Conservation (phyloP, 2,113 vertebrate species). For the Ibidorhyncha struthersii region DNA sequence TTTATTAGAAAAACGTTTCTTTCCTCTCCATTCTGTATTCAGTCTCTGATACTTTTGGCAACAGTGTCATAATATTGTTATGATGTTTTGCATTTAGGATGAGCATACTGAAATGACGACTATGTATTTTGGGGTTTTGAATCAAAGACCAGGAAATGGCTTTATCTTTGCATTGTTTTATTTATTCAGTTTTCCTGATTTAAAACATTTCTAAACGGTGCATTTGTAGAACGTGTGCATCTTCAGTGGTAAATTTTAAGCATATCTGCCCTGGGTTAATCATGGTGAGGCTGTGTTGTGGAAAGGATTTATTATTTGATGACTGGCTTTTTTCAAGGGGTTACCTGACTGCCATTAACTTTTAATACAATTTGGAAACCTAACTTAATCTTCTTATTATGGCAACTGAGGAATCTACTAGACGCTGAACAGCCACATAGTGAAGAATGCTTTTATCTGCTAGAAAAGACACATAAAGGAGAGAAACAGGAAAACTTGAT, state of each 20-base stretch:
- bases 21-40: neutral
- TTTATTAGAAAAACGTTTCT: neutral
- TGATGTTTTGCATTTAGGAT: neutral
- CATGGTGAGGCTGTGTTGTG: neutral
- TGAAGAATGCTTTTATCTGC: neutral
- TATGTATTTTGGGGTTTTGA: neutral
- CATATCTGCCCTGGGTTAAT: neutral
- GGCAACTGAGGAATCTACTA: neutral
- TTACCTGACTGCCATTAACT: neutral
- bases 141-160: neutral
- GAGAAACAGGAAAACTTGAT: neutral
- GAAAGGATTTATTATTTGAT: neutral
- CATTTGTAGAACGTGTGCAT: neutral
- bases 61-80: neutral
- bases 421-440: neutral
- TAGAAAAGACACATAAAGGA: neutral
- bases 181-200: neutral
- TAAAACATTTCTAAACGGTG: neutral
- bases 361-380: neutral
- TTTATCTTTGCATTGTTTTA: neutral
- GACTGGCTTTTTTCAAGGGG: neutral
- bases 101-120: neutral
- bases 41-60: neutral
- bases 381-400: neutral
- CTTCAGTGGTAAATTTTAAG: neutral